A percentile compares a stretch with the other conserved stretches of the same genome.
Conservation (phyloP, 2,797 vertebrate genomes). For the Buphagus erythrorhynchus region DNA sequence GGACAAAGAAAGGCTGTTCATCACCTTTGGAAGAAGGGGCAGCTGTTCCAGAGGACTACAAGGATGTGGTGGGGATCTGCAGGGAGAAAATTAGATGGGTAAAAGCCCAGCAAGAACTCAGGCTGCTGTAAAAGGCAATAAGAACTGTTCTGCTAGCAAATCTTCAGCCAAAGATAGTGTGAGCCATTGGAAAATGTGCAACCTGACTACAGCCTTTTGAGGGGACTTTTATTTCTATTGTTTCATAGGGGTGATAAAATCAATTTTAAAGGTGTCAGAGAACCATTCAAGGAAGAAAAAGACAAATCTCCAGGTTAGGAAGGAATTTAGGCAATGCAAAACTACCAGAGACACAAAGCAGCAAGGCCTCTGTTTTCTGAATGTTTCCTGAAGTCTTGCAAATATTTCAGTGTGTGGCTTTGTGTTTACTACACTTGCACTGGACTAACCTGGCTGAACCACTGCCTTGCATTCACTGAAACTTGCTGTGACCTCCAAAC, state of each 20-base stretch:
- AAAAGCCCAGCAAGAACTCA: neutral
- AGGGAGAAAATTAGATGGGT: neutral
- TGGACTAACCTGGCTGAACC: neutral
- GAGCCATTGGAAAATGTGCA: neutral
- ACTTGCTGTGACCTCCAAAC: neutral
- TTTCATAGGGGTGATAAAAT: neutral
- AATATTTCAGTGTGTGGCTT: neutral
- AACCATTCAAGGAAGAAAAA: neutral
- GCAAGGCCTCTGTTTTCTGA: neutral
- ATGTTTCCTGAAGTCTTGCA: neutral
- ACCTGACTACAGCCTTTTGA: neutral
- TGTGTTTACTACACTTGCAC: neutral
- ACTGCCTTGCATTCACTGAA: neutral
- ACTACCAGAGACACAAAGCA: neutral
- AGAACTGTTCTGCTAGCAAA: neutral
- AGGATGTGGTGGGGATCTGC: neutral
- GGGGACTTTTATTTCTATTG: fast-evolving
- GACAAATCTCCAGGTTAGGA: neutral
- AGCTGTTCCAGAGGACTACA: neutral
- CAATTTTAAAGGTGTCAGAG: neutral
- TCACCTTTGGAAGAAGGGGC: neutral
- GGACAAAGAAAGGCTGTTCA: neutral
- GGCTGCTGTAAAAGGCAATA: too few relatives aligned
- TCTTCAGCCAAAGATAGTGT: neutral
- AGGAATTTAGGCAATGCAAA: neutral